Evolutionary conservation across 2,888 invertebrate species (phyloP), one percentile per base, ranked within the genome.

Genomic region (Melieria omissa): DNA sequence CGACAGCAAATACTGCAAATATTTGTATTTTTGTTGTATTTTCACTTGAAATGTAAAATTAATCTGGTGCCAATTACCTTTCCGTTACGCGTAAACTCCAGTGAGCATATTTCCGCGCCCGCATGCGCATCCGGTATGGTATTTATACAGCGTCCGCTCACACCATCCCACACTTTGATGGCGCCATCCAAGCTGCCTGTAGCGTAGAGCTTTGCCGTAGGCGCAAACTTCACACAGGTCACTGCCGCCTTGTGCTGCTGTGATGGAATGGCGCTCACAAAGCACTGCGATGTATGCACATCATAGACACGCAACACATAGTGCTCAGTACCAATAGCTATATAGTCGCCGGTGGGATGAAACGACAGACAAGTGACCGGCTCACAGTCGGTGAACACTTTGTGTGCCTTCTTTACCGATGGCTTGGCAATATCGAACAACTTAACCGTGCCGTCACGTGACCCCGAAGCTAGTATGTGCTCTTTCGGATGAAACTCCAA

Each of bases 401-500:
- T 96, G 84, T 94, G 97, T 0, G 99, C 99, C 83, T 99, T 97
- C 86, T 99, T 99, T 0, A 98, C 98, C 0, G 98, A 98, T 0
- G 99, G 97, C 86, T 99, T 99, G 52, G 98, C 97, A 83, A 96
- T 99, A 85, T 99, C 99, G 85, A 99, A 99, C 60, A 99, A 90
- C 84, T 99, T 97, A 66, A 99, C 93, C 12, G 96, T 96, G 83
- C 93, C 95, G 85, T 99, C 99, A 52, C 94, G 90, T 7, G 97
- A 97, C 0, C 99, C 99, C 0, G 98, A 99, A 0, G 96, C 96
- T 41, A 99, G 89, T 78, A 99, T 93, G 78, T 97, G 96, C 78
- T 97, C 96, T 65, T 94, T 92, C 0, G 99, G 99, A 86, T 99
- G 99, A 88, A 99, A 99, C 84, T 98, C 97, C 57, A 99, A 88